Conservation (phyloP, 2,888 invertebrate species). For the Cheilosia vulpina region DNA sequence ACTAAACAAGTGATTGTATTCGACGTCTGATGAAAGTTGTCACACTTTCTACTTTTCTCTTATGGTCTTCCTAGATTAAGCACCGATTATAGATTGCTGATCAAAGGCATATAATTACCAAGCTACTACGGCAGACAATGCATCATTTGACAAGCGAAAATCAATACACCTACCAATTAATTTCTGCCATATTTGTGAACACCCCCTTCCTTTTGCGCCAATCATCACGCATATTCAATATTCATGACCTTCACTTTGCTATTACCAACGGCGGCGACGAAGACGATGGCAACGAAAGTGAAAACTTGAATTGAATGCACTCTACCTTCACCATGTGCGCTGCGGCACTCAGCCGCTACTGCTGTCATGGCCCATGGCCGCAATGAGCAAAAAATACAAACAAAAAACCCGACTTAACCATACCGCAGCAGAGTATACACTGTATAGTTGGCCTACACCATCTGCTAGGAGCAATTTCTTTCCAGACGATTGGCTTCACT, state of each 20-base stretch:
- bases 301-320: constrained; percentile 64
- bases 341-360: neutral
- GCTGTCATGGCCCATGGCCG: constrained; percentile 51
- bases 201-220: constrained; percentile 16
- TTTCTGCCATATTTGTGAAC: constrained; percentile 36
- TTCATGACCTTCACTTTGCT: constrained; percentile 68
- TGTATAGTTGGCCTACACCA: neutral
- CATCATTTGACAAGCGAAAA: constrained; percentile 22
- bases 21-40: constrained; percentile 25
- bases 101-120: constrained; percentile 19
- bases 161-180: constrained; percentile 37
- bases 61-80: constrained; percentile 8
- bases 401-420: constrained; percentile 26
- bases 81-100: neutral
- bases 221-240: constrained; percentile 59
- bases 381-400: constrained; percentile 17
- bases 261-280: constrained; percentile 11
- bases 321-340: constrained; percentile 61
- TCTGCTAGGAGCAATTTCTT: constrained; percentile 48
- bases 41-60: constrained; percentile 52
- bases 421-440: neutral
- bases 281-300: constrained; percentile 46
- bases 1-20: neutral
- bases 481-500: constrained; percentile 60
- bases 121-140: neutral